Conservation (phyloP, 1,140 invertebrate species). For the Drosophila tristis region DNA sequence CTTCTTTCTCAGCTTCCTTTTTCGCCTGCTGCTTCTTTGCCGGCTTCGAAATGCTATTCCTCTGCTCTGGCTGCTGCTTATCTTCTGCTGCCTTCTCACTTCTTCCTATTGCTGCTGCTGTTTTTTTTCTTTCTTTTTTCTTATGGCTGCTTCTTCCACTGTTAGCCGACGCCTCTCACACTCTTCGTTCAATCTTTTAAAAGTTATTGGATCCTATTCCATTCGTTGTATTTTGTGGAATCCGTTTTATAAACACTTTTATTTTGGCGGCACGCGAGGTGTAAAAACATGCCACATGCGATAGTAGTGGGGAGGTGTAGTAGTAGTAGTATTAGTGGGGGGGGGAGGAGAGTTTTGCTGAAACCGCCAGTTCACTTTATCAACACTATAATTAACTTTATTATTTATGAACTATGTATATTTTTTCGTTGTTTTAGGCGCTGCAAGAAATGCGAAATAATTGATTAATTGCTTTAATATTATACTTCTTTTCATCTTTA, state of each 20-base stretch:
- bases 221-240: slow-evolving; percentile 53
- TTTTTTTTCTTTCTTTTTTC: slow-evolving; percentile 4
- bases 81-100: not conserved
- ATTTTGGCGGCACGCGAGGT: slow-evolving; percentile 17
- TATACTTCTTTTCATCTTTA: slow-evolving; percentile 21
- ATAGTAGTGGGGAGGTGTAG: slow-evolving; percentile 6
- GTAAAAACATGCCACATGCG: slow-evolving; percentile 36
- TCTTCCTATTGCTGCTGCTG: slow-evolving; percentile 19
- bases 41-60: too few relatives aligned
- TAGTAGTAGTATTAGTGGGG: too few relatives aligned
- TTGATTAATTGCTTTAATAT: slow-evolving; percentile 27
- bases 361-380: slow-evolving; percentile 47
- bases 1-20: not conserved
- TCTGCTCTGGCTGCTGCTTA: too few relatives aligned
- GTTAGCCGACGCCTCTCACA: slow-evolving; percentile 39
- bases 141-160: slow-evolving; percentile 26
- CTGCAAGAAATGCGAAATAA: slow-evolving; percentile 53
- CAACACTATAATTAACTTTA: slow-evolving; percentile 47
- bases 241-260: slow-evolving; percentile 36
- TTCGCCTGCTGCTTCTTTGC: slow-evolving; percentile 8
- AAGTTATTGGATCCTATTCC: slow-evolving; percentile 58
- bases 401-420: slow-evolving; percentile 28
- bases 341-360: slow-evolving; percentile 1
- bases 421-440: slow-evolving; percentile 44
- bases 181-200: slow-evolving; percentile 24